Percentiles rank a stretch among this genome's conserved stretches.
Evolutionary conservation across 2,888 invertebrate species (phyloP).

Genomic region (Pandemis heparana): DNA sequence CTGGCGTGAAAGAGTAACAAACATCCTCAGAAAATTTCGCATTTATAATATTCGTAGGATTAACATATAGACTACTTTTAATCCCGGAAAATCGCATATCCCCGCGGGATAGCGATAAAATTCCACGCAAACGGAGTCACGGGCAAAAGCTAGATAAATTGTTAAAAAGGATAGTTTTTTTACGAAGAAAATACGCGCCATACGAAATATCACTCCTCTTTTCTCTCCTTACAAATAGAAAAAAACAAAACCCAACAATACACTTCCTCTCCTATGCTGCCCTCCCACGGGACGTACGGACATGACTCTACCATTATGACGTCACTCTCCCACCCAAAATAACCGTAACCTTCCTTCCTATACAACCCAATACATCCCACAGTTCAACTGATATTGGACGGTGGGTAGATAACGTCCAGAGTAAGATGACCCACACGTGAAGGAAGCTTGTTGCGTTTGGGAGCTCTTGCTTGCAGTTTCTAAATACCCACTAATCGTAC

Average conservation of each 20-base stretch:
- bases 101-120: no score
- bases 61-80: no score
- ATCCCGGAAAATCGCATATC: no score
- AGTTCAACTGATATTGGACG: background rate
- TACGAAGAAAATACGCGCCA: no score
- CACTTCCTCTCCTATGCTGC: slow-evolving; percentile 14
- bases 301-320: slow-evolving; percentile 33
- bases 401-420: background rate
- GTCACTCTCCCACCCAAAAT: slow-evolving; percentile 15
- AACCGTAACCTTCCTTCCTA: background rate
- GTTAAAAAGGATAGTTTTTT: no score
- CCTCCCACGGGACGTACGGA: slow-evolving; percentile 16
- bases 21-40: no score
- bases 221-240: background rate
- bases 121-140: no score
- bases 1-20: no score
- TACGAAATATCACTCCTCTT: background rate
- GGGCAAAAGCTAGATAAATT: no score
- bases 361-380: background rate
- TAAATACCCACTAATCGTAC: slow-evolving; percentile 22
- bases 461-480: background rate
- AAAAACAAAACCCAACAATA: slow-evolving; percentile 17
- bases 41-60: no score
- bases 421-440: background rate
- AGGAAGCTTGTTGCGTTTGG: no score